Evolutionary conservation across 1,140 invertebrate species (phyloP).

Genomic region (Drosophila sucinea): DNA sequence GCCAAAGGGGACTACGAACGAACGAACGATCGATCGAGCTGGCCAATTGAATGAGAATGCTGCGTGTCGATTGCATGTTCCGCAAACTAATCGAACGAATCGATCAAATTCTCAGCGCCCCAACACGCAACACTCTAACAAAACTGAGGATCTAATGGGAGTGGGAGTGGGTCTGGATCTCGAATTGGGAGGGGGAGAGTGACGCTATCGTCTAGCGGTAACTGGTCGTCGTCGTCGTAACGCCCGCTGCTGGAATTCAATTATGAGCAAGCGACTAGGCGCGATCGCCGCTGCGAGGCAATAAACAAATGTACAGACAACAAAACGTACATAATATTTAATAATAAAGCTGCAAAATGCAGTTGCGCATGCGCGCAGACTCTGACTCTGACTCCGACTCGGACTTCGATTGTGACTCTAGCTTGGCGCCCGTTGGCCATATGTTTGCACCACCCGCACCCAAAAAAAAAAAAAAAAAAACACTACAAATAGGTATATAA

Average conservation of each 20-base stretch:
- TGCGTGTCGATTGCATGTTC: constrained; percentile 81
- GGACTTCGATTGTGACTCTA: constrained; percentile 9
- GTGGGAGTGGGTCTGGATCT: not conserved
- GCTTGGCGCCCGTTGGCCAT: constrained; percentile 55
- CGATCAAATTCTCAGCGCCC: constrained; percentile 76
- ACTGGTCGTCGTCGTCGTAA: constrained; percentile 53
- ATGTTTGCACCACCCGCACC: constrained; percentile 60
- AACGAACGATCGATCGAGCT: constrained; percentile 20
- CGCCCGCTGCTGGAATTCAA: constrained; percentile 81
- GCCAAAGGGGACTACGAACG: constrained; percentile 1
- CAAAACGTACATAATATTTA: constrained; percentile 77
- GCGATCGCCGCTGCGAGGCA: constrained; percentile 67
- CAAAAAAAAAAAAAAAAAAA: constrained; percentile 24
- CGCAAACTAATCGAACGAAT: constrained; percentile 81
- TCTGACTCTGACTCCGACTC: constrained; percentile 10
- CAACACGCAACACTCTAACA: constrained; percentile 63
- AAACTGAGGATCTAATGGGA: not conserved
- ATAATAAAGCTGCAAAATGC: constrained; percentile 71
- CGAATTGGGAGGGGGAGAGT: too few species aligned
- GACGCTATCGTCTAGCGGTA: constrained; percentile 48
- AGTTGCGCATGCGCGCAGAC: constrained; percentile 40
- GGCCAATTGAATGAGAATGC: constrained; percentile 74
- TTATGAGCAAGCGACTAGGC: constrained; percentile 71
- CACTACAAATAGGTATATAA: constrained; percentile 9
- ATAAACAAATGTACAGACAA: constrained; percentile 79